A percentile compares a stretch with the other conserved stretches of the same genome.
These are phyloP conservation scores for Bugula neritina DNA, from an alignment of 2,888 invertebrate species.

Conservation along the genomic window DNA sequence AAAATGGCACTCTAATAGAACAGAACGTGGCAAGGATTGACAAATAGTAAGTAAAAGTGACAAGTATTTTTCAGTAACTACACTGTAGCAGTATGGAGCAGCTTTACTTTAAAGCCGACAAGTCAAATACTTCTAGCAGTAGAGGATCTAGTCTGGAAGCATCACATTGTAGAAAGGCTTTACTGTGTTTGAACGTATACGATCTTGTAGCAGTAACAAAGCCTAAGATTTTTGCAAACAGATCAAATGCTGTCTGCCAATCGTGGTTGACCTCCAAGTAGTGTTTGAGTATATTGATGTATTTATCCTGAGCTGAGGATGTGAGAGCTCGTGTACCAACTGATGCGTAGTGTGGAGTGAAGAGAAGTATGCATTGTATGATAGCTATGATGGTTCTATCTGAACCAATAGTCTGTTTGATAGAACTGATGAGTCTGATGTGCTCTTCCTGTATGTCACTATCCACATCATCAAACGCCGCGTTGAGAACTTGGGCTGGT, in stretches of 20 bases:
- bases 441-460: slow-evolving; percentile 45
- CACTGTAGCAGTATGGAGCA: too few species aligned
- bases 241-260: slow-evolving; percentile 37
- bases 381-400: slow-evolving; percentile 86
- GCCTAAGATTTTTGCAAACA: slow-evolving; percentile 58
- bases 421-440: slow-evolving; percentile 43
- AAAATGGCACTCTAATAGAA: too few species aligned
- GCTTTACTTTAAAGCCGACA: not conserved
- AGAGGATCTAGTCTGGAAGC: slow-evolving; percentile 6
- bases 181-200: slow-evolving; percentile 1
- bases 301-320: slow-evolving; percentile 55
- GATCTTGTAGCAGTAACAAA: not conserved
- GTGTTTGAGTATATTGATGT: slow-evolving; percentile 48
- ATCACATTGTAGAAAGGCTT: slow-evolving; percentile 11
- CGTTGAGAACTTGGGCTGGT: slow-evolving; percentile 80
- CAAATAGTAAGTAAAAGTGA: too few species aligned
- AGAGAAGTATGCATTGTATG: slow-evolving; percentile 82
- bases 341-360: slow-evolving; percentile 64
- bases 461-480: slow-evolving; percentile 62
- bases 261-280: slow-evolving; percentile 48
- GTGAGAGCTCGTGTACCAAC: slow-evolving; percentile 57
- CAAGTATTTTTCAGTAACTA: too few species aligned
- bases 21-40: too few species aligned
- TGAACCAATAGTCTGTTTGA: slow-evolving; percentile 58
- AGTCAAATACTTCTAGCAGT: slow-evolving; percentile 9